Evolutionary conservation across 2,888 invertebrate species (phyloP).

Genomic region (Drosophila trichaetosa): DNA sequence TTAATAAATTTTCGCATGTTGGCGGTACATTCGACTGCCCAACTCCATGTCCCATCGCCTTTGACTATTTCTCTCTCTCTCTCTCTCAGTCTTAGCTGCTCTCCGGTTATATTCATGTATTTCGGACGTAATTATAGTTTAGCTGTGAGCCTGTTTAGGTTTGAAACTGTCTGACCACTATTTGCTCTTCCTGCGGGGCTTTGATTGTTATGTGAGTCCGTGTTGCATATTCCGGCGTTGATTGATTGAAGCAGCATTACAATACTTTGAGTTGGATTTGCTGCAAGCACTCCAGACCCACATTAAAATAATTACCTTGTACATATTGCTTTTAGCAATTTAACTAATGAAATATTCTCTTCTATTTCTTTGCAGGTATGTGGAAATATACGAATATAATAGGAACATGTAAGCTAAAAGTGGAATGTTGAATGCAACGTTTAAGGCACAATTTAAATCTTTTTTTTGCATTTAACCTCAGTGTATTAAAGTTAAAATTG

Average conservation of each 20-base stretch:
- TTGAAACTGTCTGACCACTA: slow-evolving; percentile 54
- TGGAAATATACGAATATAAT: neutral
- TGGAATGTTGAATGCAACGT: neutral
- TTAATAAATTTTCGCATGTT: slow-evolving; percentile 70
- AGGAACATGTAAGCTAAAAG: neutral
- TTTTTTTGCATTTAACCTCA: neutral
- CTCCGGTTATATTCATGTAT: slow-evolving; percentile 56
- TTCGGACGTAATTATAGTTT: slow-evolving; percentile 68
- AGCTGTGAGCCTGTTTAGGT: slow-evolving; percentile 56
- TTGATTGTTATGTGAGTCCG: slow-evolving; percentile 33
- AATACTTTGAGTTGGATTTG: slow-evolving; percentile 22
- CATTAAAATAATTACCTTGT: slow-evolving; percentile 10
- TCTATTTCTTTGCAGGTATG: slow-evolving; percentile 50
- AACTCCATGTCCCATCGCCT: slow-evolving; percentile 32
- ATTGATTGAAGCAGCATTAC: slow-evolving; percentile 48
- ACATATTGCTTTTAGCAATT: neutral
- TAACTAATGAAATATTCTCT: slow-evolving; percentile 25
- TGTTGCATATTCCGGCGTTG: slow-evolving; percentile 17
- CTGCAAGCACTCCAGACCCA: neutral
- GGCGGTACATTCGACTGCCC: slow-evolving; percentile 61
- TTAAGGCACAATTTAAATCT: slow-evolving; percentile 1
- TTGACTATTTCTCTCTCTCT: neutral
- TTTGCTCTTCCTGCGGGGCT: slow-evolving; percentile 15
- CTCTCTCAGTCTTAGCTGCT: neutral
- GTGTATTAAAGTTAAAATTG: slow-evolving; percentile 6